These are phyloP conservation scores for Amphimedon queenslandica DNA, from an alignment of 37 sponge, comb jelly and placozoan genomes.

Conservation along the genomic window DNA sequence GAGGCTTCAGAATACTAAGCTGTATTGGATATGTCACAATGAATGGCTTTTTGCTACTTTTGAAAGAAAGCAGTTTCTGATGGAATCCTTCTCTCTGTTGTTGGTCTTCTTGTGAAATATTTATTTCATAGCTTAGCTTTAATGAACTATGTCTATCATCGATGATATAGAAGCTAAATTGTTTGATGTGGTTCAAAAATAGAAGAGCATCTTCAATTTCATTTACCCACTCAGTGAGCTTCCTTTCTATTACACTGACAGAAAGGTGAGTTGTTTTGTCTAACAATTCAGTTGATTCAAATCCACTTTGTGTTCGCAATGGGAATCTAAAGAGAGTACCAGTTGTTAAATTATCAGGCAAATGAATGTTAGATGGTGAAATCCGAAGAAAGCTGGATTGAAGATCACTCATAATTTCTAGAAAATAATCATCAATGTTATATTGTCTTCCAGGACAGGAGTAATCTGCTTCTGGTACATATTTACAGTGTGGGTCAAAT, in stretches of 20 bases:
- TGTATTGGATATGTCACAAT: no score
- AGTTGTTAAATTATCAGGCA: constrained; percentile 2
- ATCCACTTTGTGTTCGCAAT: constrained; percentile 4
- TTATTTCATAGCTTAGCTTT: no score
- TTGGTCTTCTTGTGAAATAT: no score
- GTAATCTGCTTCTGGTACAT: constrained; percentile 24
- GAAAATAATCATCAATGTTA: constrained; percentile 25
- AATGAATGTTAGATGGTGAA: neutral
- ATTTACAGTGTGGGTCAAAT: constrained; percentile 71
- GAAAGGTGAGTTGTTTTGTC: neutral
- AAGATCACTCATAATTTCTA: constrained; percentile 14
- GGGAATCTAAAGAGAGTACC: constrained; percentile 44
- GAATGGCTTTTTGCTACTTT: no score
- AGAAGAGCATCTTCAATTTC: constrained; percentile 40
- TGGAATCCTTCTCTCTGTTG: no score
- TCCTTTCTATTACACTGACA: neutral
- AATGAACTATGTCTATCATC: neutral
- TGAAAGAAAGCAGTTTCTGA: neutral
- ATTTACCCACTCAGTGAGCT: constrained; percentile 27
- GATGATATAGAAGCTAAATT: constrained; percentile 16
- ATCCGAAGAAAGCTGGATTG: constrained; percentile 17
- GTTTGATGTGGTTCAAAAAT: constrained; percentile 37
- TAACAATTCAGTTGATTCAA: no score
- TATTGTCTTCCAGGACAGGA: constrained; percentile 38
- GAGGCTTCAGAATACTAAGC: no score